phyloP scores from a whole-genome alignment of 2,797 vertebrate species.

The Hypotaenidia okinawae region DNA sequence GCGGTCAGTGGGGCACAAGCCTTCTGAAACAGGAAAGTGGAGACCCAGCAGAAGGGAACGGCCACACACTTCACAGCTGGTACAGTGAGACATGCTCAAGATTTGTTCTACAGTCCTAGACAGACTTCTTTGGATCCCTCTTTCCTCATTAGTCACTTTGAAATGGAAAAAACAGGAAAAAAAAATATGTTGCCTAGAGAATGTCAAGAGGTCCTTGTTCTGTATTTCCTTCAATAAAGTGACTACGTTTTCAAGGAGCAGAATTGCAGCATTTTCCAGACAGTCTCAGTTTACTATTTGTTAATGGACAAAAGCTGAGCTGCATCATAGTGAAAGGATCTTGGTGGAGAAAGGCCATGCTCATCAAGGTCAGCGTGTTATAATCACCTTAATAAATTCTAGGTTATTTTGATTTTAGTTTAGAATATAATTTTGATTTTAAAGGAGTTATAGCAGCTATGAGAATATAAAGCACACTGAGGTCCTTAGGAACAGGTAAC shows the following conservation, averaged over 20 bases:
- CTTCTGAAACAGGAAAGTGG: background rate
- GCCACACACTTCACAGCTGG: background rate
- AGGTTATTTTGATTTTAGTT: too few species aligned
- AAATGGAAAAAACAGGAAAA: background rate
- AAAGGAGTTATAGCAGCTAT: too few species aligned
- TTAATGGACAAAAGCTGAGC: background rate
- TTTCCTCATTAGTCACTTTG: background rate
- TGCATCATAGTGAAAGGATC: background rate
- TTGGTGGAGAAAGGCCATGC: background rate
- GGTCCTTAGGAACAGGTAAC: too few species aligned
- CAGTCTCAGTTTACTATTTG: background rate
- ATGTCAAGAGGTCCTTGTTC: background rate
- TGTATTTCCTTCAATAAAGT: background rate
- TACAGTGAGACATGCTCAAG: fast-evolving
- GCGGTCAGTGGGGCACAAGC: background rate
- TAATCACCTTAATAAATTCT: too few species aligned
- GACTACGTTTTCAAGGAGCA: background rate
- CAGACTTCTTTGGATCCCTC: background rate
- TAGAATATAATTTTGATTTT: too few species aligned
- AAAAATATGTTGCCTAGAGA: background rate
- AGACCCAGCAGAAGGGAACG: fast-evolving
- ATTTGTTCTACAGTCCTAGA: background rate
- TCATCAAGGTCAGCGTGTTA: background rate
- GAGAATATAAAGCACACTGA: too few species aligned
- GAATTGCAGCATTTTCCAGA: background rate